Evolutionary conservation across 2,797 vertebrate genomes (phyloP).

Genomic region (Melanotaenia boesemani): DNA sequence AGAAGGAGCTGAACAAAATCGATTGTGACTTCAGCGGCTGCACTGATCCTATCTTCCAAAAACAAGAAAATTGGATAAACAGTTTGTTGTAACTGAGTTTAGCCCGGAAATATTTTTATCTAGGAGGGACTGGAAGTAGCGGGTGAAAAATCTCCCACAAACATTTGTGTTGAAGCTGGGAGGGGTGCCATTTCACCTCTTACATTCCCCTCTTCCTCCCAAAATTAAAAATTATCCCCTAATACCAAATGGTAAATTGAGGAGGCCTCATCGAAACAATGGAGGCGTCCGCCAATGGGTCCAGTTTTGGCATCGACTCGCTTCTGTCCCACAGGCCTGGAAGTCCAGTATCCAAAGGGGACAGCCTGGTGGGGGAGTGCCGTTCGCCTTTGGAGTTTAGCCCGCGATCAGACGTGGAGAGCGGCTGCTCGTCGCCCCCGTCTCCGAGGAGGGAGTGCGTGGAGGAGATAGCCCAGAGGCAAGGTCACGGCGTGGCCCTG

Average conservation of each 20-base stretch:
- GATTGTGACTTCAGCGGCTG: slow-evolving; percentile 38
- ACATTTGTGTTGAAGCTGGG: slow-evolving; percentile 31
- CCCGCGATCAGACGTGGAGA: slow-evolving; percentile 91
- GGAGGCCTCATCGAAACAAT: slow-evolving; percentile 84
- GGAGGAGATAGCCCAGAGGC: slow-evolving; percentile 86
- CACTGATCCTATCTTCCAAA: slow-evolving; percentile 56
- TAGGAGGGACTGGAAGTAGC: slow-evolving; percentile 49
- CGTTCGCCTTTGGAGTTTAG: slow-evolving; percentile 95
- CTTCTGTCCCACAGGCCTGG: slow-evolving; percentile 94
- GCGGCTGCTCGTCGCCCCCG: slow-evolving; percentile 92
- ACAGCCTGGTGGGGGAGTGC: slow-evolving; percentile 88
- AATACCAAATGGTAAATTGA: slow-evolving; percentile 84
- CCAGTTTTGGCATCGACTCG: slow-evolving; percentile 97
- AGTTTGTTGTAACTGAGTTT: slow-evolving; percentile 56
- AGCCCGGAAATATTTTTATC: slow-evolving; percentile 65
- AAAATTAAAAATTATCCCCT: slow-evolving; percentile 68
- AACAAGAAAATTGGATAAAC: slow-evolving; percentile 55
- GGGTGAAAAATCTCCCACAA: slow-evolving; percentile 63
- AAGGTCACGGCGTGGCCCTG: slow-evolving; percentile 83
- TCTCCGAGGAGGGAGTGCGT: slow-evolving; percentile 92
- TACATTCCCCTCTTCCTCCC: slow-evolving; percentile 14
- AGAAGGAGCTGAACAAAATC: slow-evolving; percentile 54
- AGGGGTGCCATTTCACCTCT: slow-evolving; percentile 56
- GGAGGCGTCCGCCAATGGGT: slow-evolving; percentile 95
- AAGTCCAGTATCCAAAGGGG: slow-evolving; percentile 92